These are phyloP conservation scores for Triplophysa tibetana DNA, from an alignment of 2,113 vertebrate species.

Conservation along the genomic window DNA sequence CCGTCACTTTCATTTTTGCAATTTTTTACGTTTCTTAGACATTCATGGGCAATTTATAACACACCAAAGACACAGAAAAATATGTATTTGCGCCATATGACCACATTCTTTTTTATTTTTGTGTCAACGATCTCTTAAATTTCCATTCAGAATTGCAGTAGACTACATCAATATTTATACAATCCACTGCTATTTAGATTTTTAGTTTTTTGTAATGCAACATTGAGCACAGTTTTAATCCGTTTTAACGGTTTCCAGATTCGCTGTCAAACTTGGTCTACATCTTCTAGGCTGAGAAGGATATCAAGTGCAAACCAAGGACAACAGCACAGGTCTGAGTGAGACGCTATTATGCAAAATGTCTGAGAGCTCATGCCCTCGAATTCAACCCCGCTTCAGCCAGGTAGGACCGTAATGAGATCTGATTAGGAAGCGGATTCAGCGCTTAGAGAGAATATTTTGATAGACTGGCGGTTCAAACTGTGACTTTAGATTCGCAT, in stretches of 20 bases:
- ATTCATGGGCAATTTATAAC: too few relatives aligned
- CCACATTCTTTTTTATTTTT: too few relatives aligned
- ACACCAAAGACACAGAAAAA: too few relatives aligned
- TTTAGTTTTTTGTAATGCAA: slow-evolving; percentile 20
- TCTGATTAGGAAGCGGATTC: slow-evolving; percentile 64
- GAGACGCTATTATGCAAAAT: slow-evolving; percentile 37
- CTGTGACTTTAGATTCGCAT: slow-evolving; percentile 12
- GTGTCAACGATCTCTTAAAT: not conserved
- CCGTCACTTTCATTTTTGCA: too few relatives aligned
- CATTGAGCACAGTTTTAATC: slow-evolving; percentile 46
- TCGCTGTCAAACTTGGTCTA: slow-evolving; percentile 59
- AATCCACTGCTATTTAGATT: not conserved
- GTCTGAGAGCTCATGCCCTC: slow-evolving; percentile 33
- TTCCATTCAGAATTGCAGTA: not conserved
- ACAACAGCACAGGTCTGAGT: slow-evolving; percentile 9
- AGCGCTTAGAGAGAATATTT: slow-evolving; percentile 59
- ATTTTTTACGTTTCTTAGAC: too few relatives aligned
- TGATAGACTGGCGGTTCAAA: slow-evolving; percentile 55
- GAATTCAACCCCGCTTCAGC: slow-evolving; percentile 45
- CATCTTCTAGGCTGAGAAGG: slow-evolving; percentile 48
- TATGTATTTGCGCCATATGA: too few relatives aligned
- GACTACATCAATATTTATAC: slow-evolving; percentile 27
- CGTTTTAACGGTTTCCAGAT: slow-evolving; percentile 60
- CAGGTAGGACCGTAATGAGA: slow-evolving; percentile 62
- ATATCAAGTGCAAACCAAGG: slow-evolving; percentile 52